A percentile compares a stretch with the other conserved stretches of the same genome.
These are phyloP conservation scores for Tetragonula clypearis DNA, from an alignment of 1,140 invertebrate genomes.

Conservation along the genomic window DNA sequence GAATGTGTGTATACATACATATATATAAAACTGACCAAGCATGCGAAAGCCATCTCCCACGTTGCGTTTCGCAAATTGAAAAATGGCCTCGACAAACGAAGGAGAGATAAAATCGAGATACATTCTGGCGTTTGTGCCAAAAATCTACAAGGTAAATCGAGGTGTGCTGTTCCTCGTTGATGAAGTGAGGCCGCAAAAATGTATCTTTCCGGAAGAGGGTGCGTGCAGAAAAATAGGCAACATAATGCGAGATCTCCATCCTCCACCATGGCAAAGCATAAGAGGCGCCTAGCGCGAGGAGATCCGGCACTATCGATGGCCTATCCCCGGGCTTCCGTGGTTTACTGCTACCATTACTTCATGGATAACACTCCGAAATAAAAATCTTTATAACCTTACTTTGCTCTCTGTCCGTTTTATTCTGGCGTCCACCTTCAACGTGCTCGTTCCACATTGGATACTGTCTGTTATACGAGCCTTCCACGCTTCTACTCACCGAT, in stretches of 20 bases:
- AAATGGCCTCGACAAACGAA: background rate
- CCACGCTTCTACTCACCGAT: background rate
- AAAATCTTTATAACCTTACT: slow-evolving; percentile 76
- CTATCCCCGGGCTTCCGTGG: slow-evolving; percentile 66
- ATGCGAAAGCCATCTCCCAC: background rate
- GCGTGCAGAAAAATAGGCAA: slow-evolving; percentile 43
- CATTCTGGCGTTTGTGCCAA: no score
- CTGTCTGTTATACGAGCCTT: background rate
- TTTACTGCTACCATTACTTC: slow-evolving; percentile 74
- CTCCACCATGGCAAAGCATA: slow-evolving; percentile 28
- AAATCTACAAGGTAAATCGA: background rate
- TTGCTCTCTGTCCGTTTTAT: slow-evolving; percentile 70
- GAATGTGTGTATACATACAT: background rate
- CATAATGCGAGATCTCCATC: slow-evolving; percentile 61
- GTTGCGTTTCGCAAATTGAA: background rate
- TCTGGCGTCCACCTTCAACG: slow-evolving; percentile 28
- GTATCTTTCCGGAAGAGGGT: slow-evolving; percentile 10
- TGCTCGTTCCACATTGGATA: background rate
- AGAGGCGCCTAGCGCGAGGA: slow-evolving; percentile 49
- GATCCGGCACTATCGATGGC: slow-evolving; percentile 61
- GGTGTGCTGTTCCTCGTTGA: no score
- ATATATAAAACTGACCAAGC: background rate
- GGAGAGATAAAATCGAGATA: background rate
- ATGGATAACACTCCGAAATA: slow-evolving; percentile 74
- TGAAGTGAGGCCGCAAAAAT: background rate